Percentiles rank a stretch among this genome's conserved stretches.
These are phyloP conservation scores for Allobates femoralis DNA, from an alignment of 2,797 vertebrate species.

Conservation along the genomic window DNA sequence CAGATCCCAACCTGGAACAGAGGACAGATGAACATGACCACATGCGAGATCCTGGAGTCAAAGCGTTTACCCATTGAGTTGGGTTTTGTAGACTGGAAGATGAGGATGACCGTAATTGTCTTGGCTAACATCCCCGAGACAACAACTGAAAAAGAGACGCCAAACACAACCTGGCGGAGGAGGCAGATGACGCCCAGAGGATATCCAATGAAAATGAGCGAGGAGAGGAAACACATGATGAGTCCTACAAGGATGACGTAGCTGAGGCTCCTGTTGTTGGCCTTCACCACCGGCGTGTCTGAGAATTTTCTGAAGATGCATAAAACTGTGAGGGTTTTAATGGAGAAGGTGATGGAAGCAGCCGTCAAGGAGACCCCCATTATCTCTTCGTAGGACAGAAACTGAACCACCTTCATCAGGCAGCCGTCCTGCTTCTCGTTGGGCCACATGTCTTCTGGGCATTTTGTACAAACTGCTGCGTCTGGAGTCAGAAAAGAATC, in stretches of 20 bases:
- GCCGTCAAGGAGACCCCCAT: slow-evolving; percentile 41
- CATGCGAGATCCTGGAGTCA: slow-evolving; percentile 9
- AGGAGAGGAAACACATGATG: slow-evolving; percentile 36
- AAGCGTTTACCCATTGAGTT: slow-evolving; percentile 33
- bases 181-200: slow-evolving; percentile 19
- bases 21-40: slow-evolving; percentile 25
- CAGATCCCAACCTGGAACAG: slow-evolving; percentile 40
- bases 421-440: slow-evolving; percentile 68
- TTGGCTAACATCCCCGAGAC: slow-evolving; percentile 55
- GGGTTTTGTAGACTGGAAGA: slow-evolving; percentile 53
- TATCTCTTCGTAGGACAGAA: slow-evolving; percentile 40
- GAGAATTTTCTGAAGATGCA: slow-evolving; percentile 40
- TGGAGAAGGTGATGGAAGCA: slow-evolving; percentile 4
- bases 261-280: slow-evolving; percentile 54
- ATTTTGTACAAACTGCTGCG: slow-evolving; percentile 70
- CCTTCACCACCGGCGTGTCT: slow-evolving; percentile 52
- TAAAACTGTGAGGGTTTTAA: slow-evolving; percentile 5
- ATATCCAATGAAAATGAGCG: slow-evolving; percentile 51
- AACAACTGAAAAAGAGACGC: slow-evolving; percentile 17
- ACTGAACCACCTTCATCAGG: slow-evolving; percentile 68
- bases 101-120: slow-evolving; percentile 49
- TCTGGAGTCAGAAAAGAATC: slow-evolving; percentile 64
- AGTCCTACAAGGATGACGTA: slow-evolving; percentile 39
- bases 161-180: slow-evolving; percentile 41
- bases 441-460: slow-evolving; percentile 78